Conservation (phyloP, 2,797 vertebrate species). For the Labroides dimidiatus region DNA sequence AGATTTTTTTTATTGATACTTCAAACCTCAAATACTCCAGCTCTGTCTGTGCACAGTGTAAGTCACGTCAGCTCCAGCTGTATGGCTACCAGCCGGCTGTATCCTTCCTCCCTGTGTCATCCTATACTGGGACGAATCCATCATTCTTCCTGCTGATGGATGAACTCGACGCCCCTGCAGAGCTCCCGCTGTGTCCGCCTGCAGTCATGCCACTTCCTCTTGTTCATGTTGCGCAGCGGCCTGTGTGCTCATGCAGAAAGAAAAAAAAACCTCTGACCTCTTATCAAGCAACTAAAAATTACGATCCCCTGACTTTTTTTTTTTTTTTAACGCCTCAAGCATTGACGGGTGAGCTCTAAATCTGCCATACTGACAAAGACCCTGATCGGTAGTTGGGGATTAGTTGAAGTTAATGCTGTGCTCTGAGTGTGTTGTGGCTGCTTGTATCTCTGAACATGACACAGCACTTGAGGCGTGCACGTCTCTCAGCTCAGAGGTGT, state of each 20-base stretch:
- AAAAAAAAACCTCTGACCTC: slow-evolving; percentile 10
- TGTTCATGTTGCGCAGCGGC: background rate
- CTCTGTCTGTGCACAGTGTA: background rate
- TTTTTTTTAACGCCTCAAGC: background rate
- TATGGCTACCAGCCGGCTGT: background rate
- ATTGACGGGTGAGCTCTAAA: slow-evolving; percentile 35
- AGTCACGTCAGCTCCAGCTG: background rate
- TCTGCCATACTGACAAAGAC: slow-evolving; percentile 44
- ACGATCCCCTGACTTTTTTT: slow-evolving; percentile 15
- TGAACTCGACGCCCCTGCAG: slow-evolving; percentile 9
- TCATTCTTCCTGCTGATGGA: slow-evolving; percentile 18
- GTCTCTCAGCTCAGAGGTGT: slow-evolving; percentile 22
- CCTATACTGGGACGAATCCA: slow-evolving; percentile 8
- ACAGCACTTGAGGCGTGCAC: slow-evolving; percentile 27
- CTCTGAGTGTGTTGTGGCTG: slow-evolving; percentile 15
- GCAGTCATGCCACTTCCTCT: slow-evolving; percentile 19
- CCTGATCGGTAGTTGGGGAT: slow-evolving; percentile 32
- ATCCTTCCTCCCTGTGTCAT: slow-evolving; percentile 1
- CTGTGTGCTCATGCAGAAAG: slow-evolving; percentile 1
- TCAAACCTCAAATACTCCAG: background rate
- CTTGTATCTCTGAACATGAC: slow-evolving; percentile 45
- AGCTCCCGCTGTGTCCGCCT: slow-evolving; percentile 4
- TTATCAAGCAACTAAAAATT: slow-evolving; percentile 9
- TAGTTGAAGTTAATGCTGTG: slow-evolving; percentile 45
- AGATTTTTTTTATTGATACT: background rate